Evolutionary conservation across 2,113 vertebrate genomes (phyloP).

Genomic region (Dromiciops gliroides): DNA sequence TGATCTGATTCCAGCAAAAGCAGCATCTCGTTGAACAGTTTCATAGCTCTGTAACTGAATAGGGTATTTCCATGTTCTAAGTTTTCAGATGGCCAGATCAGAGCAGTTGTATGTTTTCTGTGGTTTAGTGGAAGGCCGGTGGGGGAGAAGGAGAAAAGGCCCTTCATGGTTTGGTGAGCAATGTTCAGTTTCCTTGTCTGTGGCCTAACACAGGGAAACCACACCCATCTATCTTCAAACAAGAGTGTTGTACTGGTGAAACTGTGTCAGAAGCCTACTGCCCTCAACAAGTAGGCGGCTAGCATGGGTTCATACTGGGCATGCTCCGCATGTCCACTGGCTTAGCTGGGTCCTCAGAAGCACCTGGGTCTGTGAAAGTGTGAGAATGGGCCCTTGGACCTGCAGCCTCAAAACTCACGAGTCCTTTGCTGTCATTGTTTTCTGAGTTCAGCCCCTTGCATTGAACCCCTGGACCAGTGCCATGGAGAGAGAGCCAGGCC

Average conservation of each 20-base stretch:
- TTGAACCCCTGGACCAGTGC: neutral
- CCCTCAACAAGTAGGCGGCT: neutral
- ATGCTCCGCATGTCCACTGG: neutral
- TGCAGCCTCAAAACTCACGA: neutral
- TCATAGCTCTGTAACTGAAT: neutral
- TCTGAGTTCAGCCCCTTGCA: neutral
- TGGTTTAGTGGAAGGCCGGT: neutral
- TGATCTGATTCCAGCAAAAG: neutral
- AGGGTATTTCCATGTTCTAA: neutral
- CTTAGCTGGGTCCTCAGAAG: neutral
- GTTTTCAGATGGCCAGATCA: neutral
- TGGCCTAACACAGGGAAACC: neutral
- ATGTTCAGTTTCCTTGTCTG: conserved; percentile 28
- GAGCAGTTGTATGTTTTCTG: neutral
- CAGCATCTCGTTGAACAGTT: neutral
- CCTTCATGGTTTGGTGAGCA: neutral
- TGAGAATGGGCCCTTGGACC: neutral
- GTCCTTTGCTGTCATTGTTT: neutral
- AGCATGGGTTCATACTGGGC: neutral
- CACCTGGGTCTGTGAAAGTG: neutral
- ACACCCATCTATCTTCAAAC: neutral
- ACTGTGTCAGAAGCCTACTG: neutral
- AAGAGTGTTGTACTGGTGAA: neutral
- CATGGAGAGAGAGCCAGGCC: neutral
- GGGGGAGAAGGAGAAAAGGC: neutral